Evolutionary conservation across 2,797 vertebrate genomes (phyloP).

Genomic region (Loriculus beryllinus): DNA sequence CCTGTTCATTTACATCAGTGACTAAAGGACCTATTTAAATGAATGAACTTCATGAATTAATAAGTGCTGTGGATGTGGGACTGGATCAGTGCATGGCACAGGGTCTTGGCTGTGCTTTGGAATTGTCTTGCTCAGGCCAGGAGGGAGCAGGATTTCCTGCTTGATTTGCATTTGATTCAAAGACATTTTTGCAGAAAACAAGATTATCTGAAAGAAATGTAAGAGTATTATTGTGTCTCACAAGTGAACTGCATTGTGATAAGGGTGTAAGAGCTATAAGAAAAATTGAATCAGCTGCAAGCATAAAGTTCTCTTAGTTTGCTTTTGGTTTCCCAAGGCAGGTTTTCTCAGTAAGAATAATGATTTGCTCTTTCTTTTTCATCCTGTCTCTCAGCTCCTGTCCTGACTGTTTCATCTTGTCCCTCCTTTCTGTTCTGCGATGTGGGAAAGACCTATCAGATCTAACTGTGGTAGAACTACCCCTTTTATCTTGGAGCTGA

Average conservation of each 20-base stretch:
- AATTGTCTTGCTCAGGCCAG: background rate
- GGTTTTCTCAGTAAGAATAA: background rate
- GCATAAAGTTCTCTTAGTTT: background rate
- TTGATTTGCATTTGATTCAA: conserved; percentile 45
- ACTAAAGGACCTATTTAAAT: too few relatives aligned
- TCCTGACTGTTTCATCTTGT: background rate
- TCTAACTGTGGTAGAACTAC: background rate
- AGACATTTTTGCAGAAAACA: conserved; percentile 12
- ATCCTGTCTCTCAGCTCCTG: background rate
- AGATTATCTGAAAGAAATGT: background rate
- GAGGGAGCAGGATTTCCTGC: conserved; percentile 37
- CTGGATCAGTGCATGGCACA: background rate
- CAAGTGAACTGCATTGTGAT: background rate
- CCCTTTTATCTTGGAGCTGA: background rate
- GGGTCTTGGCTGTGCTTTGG: background rate
- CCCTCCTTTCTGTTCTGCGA: background rate
- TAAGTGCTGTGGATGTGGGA: background rate
- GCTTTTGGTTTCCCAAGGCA: background rate
- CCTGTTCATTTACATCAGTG: too few relatives aligned
- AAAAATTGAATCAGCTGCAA: background rate
- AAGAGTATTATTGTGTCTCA: background rate
- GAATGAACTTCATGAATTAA: too few relatives aligned
- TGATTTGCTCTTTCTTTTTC: background rate
- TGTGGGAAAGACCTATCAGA: background rate
- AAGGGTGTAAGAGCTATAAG: background rate